Base-by-base conservation (phyloP, 2,113 vertebrate species). In the Zosterops lateralis region DNA sequence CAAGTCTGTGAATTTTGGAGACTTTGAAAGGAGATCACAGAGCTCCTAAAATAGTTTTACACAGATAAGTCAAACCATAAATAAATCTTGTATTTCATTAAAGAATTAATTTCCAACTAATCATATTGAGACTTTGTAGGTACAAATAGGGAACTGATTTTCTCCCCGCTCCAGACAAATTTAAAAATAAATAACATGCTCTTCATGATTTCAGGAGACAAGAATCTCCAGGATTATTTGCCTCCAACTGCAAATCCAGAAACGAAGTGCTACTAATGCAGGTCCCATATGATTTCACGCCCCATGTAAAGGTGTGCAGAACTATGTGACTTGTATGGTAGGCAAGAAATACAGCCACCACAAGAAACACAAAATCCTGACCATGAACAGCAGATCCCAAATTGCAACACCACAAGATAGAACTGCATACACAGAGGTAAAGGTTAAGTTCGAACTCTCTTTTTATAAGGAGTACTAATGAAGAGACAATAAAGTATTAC, bases 241-340 rank as follows among this genome's bases (percentile, higher is more conserved):
- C 32, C 83, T 73, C 73, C 58, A 73, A 11, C 10, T 42, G 40
- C 25, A 67, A 17, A 31, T 5, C 34, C 20, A 15, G 29, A 54
- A 25, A 60, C 1, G 0, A 66, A 58, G 42, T 25, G 25, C 29
- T 54, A 36, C 57, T 54, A 47, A 36, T 12, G 45, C 31, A 54
- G 10, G 24, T 12, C n/a, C 11, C 0, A 4, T 28, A 26, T 13
- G 47, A 66, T 3, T 32, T 40, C 17, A 53, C 8, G 51, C 5
- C 29, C 26, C 5, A 12, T 16, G 20, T 21, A 26, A 62, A 87
- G 42, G 40, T 44, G n/a, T 40, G 24, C 32, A 61, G 50, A 76
- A 24, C 51, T 38, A 31, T 12, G 18, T 25, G 32, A 11, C 64
- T n/a, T 62, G 74, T 47, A 22, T 8, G 16, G 44, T 17, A 66